Percentiles rank a stretch among this genome's conserved stretches.
These are phyloP conservation scores for Miniopterus natalensis DNA, from an alignment of 2,113 vertebrate genomes.

Conservation along the genomic window DNA sequence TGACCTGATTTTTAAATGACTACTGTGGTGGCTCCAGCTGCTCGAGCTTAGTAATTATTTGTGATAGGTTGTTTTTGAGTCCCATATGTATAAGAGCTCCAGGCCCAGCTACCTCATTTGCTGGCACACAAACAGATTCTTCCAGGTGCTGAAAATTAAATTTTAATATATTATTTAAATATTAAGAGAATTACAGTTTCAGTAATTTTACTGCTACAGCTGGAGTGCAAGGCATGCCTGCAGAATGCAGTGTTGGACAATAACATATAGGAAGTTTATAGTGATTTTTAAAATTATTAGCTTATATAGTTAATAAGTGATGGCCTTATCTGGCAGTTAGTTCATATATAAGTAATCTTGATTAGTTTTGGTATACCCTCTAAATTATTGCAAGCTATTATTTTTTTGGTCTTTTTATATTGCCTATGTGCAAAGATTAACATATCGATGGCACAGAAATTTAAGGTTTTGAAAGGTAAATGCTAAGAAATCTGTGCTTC, in stretches of 20 bases:
- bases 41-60: constrained; percentile 90
- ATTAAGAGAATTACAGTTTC: constrained; percentile 93
- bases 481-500: constrained; percentile 21
- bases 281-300: constrained; percentile 70
- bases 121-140: constrained; percentile 91
- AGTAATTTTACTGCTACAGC: constrained; percentile 90
- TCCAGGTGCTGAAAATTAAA: constrained; percentile 95
- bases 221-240: constrained; percentile 84
- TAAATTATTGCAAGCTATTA: background rate
- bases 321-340: constrained; percentile 58
- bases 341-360: background rate
- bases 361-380: constrained; percentile 23
- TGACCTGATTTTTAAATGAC: constrained; percentile 89
- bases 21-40: constrained; percentile 87
- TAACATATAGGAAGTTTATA: constrained; percentile 74
- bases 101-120: constrained; percentile 89
- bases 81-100: constrained; percentile 90
- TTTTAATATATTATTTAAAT: constrained; percentile 96
- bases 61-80: constrained; percentile 90
- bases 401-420: constrained; percentile 12
- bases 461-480: constrained; percentile 28
- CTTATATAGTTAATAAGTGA: background rate
- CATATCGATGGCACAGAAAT: background rate
- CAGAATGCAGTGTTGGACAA: constrained; percentile 55
- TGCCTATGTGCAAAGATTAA: background rate